These are phyloP conservation scores for Epirrhoe tristata DNA, from an alignment of 2,888 invertebrate species.

Conservation along the genomic window DNA sequence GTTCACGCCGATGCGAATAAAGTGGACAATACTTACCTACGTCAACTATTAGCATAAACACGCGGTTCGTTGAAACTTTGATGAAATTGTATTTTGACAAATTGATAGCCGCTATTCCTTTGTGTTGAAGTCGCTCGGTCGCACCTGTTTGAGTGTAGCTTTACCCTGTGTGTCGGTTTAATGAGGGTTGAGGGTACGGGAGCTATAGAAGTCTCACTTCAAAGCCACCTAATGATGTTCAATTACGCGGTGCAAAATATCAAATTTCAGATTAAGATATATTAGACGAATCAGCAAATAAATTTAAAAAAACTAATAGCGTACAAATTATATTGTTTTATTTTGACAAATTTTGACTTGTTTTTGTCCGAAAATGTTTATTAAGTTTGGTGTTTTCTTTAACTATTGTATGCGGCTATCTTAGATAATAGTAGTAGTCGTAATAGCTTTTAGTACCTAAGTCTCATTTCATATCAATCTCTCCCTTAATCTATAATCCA, in stretches of 20 bases:
- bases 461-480: neutral
- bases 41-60: too few species aligned
- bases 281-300: too few species aligned
- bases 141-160: neutral
- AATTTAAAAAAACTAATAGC: too few species aligned
- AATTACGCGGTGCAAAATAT: slow-evolving; percentile 2
- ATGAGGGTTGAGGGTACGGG: slow-evolving; percentile 17
- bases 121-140: neutral
- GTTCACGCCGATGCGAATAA: neutral
- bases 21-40: neutral
- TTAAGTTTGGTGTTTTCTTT: neutral
- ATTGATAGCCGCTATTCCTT: neutral
- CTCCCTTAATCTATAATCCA: neutral
- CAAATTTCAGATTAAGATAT: neutral
- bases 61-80: neutral
- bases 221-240: slow-evolving; percentile 4
- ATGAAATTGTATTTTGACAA: neutral
- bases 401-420: too few species aligned
- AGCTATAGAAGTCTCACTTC: slow-evolving; percentile 8
- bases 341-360: too few species aligned
- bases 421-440: too few species aligned
- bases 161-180: slow-evolving; percentile 7
- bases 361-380: too few species aligned
- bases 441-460: too few species aligned
- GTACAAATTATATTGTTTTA: too few species aligned